These are phyloP conservation scores for Halcyon malimbica DNA, from an alignment of 2,113 vertebrate genomes.

Conservation along the genomic window DNA sequence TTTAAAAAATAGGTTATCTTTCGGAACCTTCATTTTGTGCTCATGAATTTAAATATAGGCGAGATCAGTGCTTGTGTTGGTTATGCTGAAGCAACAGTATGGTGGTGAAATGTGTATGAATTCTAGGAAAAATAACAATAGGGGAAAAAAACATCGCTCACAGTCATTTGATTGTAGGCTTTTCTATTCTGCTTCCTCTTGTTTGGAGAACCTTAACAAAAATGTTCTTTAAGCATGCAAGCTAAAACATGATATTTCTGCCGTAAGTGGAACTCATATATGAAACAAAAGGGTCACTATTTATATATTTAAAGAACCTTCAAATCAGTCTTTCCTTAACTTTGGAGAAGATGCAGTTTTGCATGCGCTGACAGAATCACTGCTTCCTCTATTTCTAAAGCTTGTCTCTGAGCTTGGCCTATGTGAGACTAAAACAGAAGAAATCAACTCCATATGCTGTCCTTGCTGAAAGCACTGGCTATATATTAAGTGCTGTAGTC, in stretches of 20 bases:
- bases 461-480: background rate
- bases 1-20: background rate
- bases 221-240: background rate
- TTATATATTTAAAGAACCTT: background rate
- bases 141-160: background rate
- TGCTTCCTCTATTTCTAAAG: background rate
- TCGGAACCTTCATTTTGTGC: background rate
- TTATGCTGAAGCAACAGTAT: background rate
- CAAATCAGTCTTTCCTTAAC: background rate
- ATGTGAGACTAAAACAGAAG: background rate
- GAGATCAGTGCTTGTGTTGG: background rate
- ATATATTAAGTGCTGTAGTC: background rate
- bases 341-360: background rate
- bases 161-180: background rate
- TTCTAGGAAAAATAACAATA: slow-evolving; percentile 55
- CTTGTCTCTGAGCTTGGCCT: background rate
- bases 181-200: slow-evolving; percentile 17
- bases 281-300: background rate
- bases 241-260: background rate
- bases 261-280: background rate
- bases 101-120: slow-evolving; percentile 24
- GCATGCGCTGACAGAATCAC: background rate
- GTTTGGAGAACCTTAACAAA: background rate
- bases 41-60: background rate
- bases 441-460: slow-evolving; percentile 2